phyloP scores from a whole-genome alignment of 2,888 invertebrate species.

The Erebia epiphron region DNA sequence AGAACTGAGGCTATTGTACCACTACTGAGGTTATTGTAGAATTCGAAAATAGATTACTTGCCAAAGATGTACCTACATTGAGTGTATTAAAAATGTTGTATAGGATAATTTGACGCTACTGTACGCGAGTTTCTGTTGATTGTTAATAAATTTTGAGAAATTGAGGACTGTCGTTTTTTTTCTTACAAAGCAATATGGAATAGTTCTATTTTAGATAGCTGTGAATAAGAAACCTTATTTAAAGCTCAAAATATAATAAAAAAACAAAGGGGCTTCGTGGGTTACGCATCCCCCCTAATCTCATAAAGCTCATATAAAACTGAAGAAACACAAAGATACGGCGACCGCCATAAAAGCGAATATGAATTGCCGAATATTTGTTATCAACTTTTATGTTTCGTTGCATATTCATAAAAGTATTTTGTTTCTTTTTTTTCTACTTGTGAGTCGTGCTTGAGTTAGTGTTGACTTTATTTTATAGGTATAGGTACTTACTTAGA shows the following conservation, averaged over 20 bases:
- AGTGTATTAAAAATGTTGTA: conserved; percentile 56
- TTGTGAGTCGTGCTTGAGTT: background rate
- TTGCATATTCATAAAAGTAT: conserved; percentile 60
- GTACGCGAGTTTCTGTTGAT: conserved; percentile 67
- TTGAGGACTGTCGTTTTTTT: conserved; percentile 24
- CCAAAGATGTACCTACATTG: conserved; percentile 55
- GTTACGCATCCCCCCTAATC: conserved; percentile 45
- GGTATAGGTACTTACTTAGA: background rate
- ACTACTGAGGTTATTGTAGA: conserved; percentile 14
- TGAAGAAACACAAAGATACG: conserved; percentile 69
- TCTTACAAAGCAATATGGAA: background rate
- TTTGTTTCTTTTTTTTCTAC: conserved; percentile 1
- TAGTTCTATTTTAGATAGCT: background rate
- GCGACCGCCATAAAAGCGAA: conserved; percentile 69
- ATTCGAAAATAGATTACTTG: conserved; percentile 48
- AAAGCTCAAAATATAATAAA: conserved; percentile 23
- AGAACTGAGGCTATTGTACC: conserved; percentile 35
- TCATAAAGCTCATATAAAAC: conserved; percentile 72
- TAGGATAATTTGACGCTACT: conserved; percentile 42
- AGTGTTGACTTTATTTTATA: background rate
- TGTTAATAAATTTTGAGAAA: conserved; percentile 73
- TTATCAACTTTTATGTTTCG: conserved; percentile 64
- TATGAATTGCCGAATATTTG: conserved; percentile 72
- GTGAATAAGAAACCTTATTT: conserved; percentile 19
- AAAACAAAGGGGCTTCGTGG: conserved; percentile 44